Base-by-base conservation (phyloP, 2,888 invertebrate species). In the Eupeodes latifasciatus region DNA sequence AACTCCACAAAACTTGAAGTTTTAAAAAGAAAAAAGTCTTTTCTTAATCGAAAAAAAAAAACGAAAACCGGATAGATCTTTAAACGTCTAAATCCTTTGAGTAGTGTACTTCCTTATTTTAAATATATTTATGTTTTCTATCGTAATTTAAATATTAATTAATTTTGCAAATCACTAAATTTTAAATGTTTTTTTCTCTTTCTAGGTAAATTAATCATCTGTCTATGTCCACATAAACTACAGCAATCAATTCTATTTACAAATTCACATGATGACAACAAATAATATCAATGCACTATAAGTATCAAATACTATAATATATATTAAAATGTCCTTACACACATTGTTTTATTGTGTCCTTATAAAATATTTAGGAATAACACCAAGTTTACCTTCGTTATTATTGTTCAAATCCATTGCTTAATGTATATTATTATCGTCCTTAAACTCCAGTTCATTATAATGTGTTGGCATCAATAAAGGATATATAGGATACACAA, bases 321-420 rank as follows among this genome's bases (percentile, higher is more conserved):
- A 27, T 27, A 27, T 27, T 64, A 40, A 40, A 40, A 40, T 11
- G 19, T 19, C 19, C 27, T 19, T 47, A 16, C 10, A 40, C 27
- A 10, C 19, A 11, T 19, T 19, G 1, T 55, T 19, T 16, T 64
- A 19, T 19, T 12, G 2, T 19, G 14, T 49, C 66, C 49, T 66
- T 66, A 49, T 66, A 49, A 66, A 66, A n/a, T 66, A 66, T 66
- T 49, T 27, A 19, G 27, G 10, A 49, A 49, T 49, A 27, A 66
- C 47, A 66, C 66, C 27, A 27, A 66, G 47, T 66, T 47, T 66
- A 49, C 47, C 66, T 66, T 49, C 47, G 66, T 66, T 49, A 57
- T 27, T 27, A 66, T 47, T 49, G 49, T 66, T 49, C 66, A 66
- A 66, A 49, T 47, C 5, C 9, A 19, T 19, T 51, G 51, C 12